These are phyloP conservation scores for Pseudonaja textilis DNA, from an alignment of 2,113 vertebrate genomes.

Conservation along the genomic window DNA sequence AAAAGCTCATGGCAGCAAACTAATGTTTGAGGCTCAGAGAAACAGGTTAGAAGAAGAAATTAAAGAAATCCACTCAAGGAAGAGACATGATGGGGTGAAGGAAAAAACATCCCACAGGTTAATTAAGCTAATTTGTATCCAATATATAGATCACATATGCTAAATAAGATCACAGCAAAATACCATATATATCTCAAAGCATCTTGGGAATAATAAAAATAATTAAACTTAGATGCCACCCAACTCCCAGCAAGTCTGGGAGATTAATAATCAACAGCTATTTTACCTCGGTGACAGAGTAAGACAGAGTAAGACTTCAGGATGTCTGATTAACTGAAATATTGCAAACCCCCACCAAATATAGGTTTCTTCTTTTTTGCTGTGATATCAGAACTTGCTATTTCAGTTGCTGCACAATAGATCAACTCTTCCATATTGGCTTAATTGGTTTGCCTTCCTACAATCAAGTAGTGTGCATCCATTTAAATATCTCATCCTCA, in stretches of 20 bases:
- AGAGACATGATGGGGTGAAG: background rate
- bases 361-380: background rate
- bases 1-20: background rate
- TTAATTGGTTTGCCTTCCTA: background rate
- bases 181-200: background rate
- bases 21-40: background rate
- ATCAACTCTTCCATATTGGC: background rate
- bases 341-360: background rate
- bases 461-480: conserved; percentile 34
- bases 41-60: background rate
- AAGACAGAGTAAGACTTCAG: background rate
- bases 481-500: conserved; percentile 24
- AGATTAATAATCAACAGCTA: background rate
- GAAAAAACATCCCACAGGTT: background rate
- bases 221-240: background rate
- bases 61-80: background rate
- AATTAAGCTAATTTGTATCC: background rate
- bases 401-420: background rate
- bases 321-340: background rate
- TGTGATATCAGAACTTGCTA: background rate
- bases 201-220: background rate
- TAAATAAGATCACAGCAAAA: background rate
- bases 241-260: background rate
- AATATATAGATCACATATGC: background rate
- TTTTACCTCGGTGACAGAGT: background rate